Evolutionary conservation across 2,888 invertebrate species (phyloP).

Genomic region (Mystacides longicornis): DNA sequence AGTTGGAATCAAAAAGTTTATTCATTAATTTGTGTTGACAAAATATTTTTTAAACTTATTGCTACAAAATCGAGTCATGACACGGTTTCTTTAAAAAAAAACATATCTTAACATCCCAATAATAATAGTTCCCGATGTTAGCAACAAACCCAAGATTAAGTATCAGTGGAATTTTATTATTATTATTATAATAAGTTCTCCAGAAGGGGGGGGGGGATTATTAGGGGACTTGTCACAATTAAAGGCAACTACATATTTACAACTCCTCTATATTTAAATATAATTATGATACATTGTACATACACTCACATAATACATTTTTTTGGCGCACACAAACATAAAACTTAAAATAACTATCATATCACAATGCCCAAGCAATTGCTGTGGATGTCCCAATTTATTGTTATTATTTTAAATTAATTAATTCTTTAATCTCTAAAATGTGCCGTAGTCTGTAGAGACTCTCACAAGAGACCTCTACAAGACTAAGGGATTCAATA

Average conservation of each 20-base stretch:
- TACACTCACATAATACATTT: too few species aligned
- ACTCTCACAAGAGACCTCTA: too few species aligned
- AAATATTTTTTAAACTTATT: background rate
- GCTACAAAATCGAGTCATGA: background rate
- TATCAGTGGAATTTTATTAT: background rate
- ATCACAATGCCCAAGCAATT: slow-evolving; percentile 1
- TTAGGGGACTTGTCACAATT: background rate
- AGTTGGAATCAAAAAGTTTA: slow-evolving; percentile 1
- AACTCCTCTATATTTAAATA: slow-evolving; percentile 17
- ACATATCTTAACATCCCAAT: background rate
- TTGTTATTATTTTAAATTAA: too few species aligned
- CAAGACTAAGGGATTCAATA: too few species aligned
- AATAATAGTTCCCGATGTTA: background rate
- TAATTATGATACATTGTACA: background rate
- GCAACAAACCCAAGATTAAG: background rate
- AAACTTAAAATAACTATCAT: slow-evolving; percentile 17
- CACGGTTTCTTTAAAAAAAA: background rate
- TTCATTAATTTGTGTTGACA: slow-evolving; percentile 1
- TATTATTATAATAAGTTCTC: background rate
- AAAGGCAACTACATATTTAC: slow-evolving; percentile 20
- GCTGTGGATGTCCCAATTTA: too few species aligned
- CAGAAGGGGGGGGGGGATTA: too few species aligned
- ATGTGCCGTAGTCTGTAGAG: too few species aligned
- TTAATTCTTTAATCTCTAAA: too few species aligned
- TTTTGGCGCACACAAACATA: slow-evolving; percentile 23